Conservation (phyloP, 1,140 invertebrate genomes). For the fruit fly (Drosophila melanogaster) region Release_6_plus_ISO1_MT NT_033777.3:22204001-22204500, state of each 20-base stretch:
- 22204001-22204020: slow-evolving; percentile 1
- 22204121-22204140: slow-evolving; percentile 67
- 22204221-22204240: slow-evolving; percentile 4
- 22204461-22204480: slow-evolving; percentile 76
- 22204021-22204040: neutral
- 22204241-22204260: neutral
- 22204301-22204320: slow-evolving; percentile 82
- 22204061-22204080: slow-evolving; percentile 72
- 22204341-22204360: slow-evolving; percentile 14
- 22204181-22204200: slow-evolving; percentile 34
- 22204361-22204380: slow-evolving; percentile 46
- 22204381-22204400: slow-evolving; percentile 78
- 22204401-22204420: slow-evolving; percentile 80
- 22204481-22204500: slow-evolving; percentile 23
- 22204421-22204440: slow-evolving; percentile 82
- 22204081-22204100: slow-evolving; percentile 62
- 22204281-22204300: slow-evolving; percentile 81
- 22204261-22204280: slow-evolving; percentile 77
- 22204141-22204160: slow-evolving; percentile 70
- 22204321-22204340: slow-evolving; percentile 78
- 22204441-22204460: slow-evolving; percentile 58
- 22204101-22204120: slow-evolving; percentile 55
- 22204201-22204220: slow-evolving; percentile 27
- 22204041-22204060: slow-evolving; percentile 8
- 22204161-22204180: slow-evolving; percentile 69